These are phyloP conservation scores for Magallana nippona DNA, from an alignment of 2,888 invertebrate species.

Conservation along the genomic window DNA sequence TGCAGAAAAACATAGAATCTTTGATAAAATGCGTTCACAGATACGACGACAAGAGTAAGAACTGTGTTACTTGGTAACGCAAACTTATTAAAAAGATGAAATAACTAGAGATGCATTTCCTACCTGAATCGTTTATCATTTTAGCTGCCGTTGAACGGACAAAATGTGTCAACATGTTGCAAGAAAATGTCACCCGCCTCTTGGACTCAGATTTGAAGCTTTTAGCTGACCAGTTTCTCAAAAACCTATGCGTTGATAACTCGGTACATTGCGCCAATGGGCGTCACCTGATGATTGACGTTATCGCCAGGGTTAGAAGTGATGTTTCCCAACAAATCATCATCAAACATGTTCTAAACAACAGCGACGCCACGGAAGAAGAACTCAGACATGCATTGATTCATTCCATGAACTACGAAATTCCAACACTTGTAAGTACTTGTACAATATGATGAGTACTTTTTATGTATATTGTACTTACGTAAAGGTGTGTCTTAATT, in stretches of 20 bases:
- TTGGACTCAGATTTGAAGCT: slow-evolving; percentile 53
- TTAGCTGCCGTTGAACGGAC: slow-evolving; percentile 60
- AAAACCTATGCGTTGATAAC: slow-evolving; percentile 51
- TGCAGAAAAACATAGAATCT: slow-evolving; percentile 15
- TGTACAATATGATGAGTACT: no score
- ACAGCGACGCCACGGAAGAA: slow-evolving; percentile 40
- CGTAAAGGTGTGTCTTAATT: no score
- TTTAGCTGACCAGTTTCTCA: slow-evolving; percentile 51
- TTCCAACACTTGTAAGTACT: slow-evolving; percentile 46
- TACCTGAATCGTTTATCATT: no score
- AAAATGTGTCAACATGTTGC: slow-evolving; percentile 59
- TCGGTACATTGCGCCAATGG: slow-evolving; percentile 56
- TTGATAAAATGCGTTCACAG: slow-evolving; percentile 25
- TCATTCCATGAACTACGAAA: slow-evolving; percentile 49
- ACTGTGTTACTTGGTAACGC: not conserved
- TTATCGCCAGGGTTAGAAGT: slow-evolving; percentile 58
- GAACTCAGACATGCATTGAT: slow-evolving; percentile 51
- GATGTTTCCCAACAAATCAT: slow-evolving; percentile 57
- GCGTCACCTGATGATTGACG: slow-evolving; percentile 60
- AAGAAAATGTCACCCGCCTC: slow-evolving; percentile 51
- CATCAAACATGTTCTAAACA: slow-evolving; percentile 53
- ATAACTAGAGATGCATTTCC: not conserved
- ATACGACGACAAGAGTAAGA: slow-evolving; percentile 28
- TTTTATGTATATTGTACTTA: not conserved
- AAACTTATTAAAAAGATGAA: not conserved